Evolutionary conservation across 2,888 invertebrate genomes (phyloP), one percentile per base, ranked within the genome.

Genomic region (Neoaliturus tenellus): DNA sequence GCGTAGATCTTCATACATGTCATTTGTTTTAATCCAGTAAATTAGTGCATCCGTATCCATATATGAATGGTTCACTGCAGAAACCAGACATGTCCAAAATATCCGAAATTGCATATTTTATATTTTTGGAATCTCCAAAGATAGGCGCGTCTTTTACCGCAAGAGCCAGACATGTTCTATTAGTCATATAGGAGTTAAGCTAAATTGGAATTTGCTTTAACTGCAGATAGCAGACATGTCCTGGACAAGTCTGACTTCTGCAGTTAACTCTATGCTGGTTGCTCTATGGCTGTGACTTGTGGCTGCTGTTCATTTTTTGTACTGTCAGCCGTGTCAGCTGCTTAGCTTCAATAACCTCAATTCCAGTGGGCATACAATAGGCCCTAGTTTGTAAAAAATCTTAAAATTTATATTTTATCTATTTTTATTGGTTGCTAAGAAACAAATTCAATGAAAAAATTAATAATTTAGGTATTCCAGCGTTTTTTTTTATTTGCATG

Each of bases 151-250:
- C 33, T 39, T 8, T 73, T 73, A 73, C 73, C n/a, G 73, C 39
- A 73, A 23, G 23, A 51, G 23, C 51, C 23, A 51, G 51, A 23
- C 51, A 51, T 51, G 51, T 51, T 10, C 51, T 10, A 51, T 51
- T 51, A 51, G 20, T 51, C 2, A 20, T 51, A 51, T 51, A 51
- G 73, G 20, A 73, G 44, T 33, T 5, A 73, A 73, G 14, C 39
- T 44, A 20, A 41, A 39, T 35, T 33, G 73, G 39, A 31, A 73
- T 73, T 35, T 14, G 41, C 39, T 12, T 75, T 44, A 35, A 75
- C 75, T 41, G 75, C 75, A 75, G 75, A 48, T 48, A 75, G 75
- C 20, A 39, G 20, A 75, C 75, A 41, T 48, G 39, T 75, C 75
- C 75, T 20, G 75, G 75, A 75, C 75, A 41, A 35, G 73, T 73